phyloP scores from a whole-genome alignment of 2,113 vertebrate genomes.

The Protobothrops flavoviridis region DNA sequence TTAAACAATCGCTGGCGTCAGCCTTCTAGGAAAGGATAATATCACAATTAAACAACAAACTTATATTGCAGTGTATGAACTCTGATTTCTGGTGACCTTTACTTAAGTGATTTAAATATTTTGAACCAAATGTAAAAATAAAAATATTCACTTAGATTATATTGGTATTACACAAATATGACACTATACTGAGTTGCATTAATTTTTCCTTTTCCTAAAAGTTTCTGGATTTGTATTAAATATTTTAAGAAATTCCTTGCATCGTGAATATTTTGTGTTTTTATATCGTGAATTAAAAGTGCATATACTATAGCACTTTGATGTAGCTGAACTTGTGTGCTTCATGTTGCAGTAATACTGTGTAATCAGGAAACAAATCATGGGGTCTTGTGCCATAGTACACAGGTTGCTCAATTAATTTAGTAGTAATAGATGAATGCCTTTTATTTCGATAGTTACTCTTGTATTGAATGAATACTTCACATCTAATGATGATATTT shows the following conservation, averaged over 20 bases:
- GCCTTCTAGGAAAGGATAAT: conserved; percentile 16
- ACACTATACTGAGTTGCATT: not conserved
- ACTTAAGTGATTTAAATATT: conserved; percentile 17
- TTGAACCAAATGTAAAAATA: conserved; percentile 17
- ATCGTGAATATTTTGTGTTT: not conserved
- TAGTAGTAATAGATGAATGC: not conserved
- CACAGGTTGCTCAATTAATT: not conserved
- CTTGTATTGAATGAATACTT: conserved; percentile 15
- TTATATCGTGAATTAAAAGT: not conserved
- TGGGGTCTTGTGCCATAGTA: not conserved
- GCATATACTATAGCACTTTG: not conserved
- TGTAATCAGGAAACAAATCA: not conserved
- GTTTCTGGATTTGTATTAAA: not conserved
- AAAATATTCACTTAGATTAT: not conserved
- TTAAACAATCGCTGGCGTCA: not conserved
- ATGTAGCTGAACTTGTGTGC: not conserved
- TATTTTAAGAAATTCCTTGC: not conserved
- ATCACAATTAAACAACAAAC: not conserved
- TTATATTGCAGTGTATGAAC: not conserved
- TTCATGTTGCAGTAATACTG: not conserved
- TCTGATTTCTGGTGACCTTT: conserved; percentile 18
- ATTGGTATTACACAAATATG: conserved; percentile 7
- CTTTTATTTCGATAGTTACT: rapidly evolving
- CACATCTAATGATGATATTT: not conserved
- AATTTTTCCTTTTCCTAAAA: not conserved